Evolutionary conservation across 2,888 invertebrate species (phyloP).

Genomic region (Heliconius ismenius): DNA sequence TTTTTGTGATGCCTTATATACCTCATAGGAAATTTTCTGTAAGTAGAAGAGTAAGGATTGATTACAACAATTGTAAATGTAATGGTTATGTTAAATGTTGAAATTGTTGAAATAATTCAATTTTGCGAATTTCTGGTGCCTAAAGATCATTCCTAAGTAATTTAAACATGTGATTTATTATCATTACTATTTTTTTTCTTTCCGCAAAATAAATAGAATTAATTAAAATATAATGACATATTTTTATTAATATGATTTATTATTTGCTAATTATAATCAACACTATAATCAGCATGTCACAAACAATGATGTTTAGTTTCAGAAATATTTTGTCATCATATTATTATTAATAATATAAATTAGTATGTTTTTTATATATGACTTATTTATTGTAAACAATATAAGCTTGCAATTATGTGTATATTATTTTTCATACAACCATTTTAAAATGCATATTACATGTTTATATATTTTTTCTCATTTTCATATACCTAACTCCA

Average conservation of each 20-base stretch:
- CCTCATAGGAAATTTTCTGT: constrained; percentile 90
- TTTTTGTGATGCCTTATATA: constrained; percentile 95
- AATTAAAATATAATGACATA: not conserved
- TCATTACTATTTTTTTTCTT: not conserved
- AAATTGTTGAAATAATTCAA: too few species aligned
- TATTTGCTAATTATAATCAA: not conserved
- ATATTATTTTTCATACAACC: too few species aligned
- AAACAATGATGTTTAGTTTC: not conserved
- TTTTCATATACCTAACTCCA: too few species aligned
- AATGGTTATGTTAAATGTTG: too few species aligned
- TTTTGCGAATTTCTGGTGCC: too few species aligned
- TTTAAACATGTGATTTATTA: too few species aligned
- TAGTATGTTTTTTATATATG: not conserved
- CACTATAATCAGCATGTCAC: not conserved
- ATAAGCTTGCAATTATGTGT: too few species aligned
- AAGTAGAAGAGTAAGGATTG: constrained; percentile 56
- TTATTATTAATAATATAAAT: not conserved
- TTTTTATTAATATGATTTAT: not conserved
- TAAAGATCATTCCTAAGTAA: too few species aligned
- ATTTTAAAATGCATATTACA: too few species aligned
- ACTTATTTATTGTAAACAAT: too few species aligned
- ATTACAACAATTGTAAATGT: not conserved
- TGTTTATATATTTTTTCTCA: too few species aligned
- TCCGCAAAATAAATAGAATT: not conserved
- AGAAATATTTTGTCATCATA: not conserved